Base-by-base conservation (phyloP, 2,113 vertebrate species). In the Nannobrachium achirus region DNA sequence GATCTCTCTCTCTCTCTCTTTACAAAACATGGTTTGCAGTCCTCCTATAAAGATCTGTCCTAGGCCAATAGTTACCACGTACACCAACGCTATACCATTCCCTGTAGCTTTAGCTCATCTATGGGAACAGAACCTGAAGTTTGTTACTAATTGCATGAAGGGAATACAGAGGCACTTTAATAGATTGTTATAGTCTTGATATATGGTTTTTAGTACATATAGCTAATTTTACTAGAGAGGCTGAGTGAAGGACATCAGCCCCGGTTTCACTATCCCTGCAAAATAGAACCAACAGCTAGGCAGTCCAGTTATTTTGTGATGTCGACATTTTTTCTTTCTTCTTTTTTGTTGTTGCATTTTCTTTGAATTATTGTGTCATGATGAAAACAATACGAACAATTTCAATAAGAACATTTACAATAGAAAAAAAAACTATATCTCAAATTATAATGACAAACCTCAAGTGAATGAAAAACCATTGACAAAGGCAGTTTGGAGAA, bases 301-400 rank as follows among this genome's bases (percentile, higher is more conserved):
- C 92, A 93, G 92, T 93, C 92, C 89, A 93, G 93, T 93, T 92
- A 93, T 93, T 93, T 91, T 89, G 70, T 90, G 91, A 92, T 79
- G 81, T 86, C 75, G 65, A 82, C 74, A 78, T 83, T 82, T 80
- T 58, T 63, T 44, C 48, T 48, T 9, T 18, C 14, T 58, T 25
- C 38, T 19, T 7, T 19, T 7, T 61, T 66, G 15, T 60, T 33
- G 3, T 33, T 33, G 25, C 25, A 33, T 33, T 33, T 33, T 33
- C 25, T 33, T 33, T 63, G 39, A 50, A 51, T 69, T 63, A 78
- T 88, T 69, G 72, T 83, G 82, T 87, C 83, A 78, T 64, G 73
- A 74, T 79, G 71, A 68, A 76, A 87, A 76, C 51, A 81, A 84
- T 76, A 76, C 71, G 65, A 67, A 63, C 63, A 66, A 75, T 88